These are phyloP conservation scores for Octodonta nipae DNA, from an alignment of 2,888 invertebrate species.

Conservation along the genomic window DNA sequence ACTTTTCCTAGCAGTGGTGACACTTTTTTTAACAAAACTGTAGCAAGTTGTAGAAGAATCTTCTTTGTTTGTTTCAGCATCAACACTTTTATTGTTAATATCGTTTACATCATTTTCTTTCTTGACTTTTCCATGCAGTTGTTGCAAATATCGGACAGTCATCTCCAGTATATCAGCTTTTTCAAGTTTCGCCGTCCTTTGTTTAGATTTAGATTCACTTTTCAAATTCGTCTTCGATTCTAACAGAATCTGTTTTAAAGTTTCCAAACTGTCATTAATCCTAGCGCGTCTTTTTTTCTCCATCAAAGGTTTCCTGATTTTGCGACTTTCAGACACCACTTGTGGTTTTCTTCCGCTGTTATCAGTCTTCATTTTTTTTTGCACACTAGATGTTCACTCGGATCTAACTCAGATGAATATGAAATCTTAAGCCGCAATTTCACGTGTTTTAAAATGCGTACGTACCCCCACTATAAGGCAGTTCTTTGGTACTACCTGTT, in stretches of 20 bases:
- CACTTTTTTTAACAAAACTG: constrained; percentile 4
- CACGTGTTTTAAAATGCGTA: neutral
- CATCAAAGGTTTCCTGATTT: constrained; percentile 42
- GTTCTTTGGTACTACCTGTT: constrained; percentile 1
- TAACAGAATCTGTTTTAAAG: constrained; percentile 39
- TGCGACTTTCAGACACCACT: constrained; percentile 29
- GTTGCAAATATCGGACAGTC: constrained; percentile 46
- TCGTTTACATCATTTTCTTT: constrained; percentile 7
- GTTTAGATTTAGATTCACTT: no score
- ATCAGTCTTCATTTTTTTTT: neutral
- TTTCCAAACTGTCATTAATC: constrained; percentile 41
- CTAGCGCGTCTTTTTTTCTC: constrained; percentile 41
- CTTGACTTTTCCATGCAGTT: constrained; percentile 34
- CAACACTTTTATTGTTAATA: constrained; percentile 6
- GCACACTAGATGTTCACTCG: neutral
- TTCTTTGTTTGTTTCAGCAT: no score
- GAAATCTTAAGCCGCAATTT: neutral
- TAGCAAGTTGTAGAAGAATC: no score
- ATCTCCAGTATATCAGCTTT: constrained; percentile 53
- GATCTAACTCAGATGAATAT: neutral
- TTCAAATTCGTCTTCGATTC: constrained; percentile 32
- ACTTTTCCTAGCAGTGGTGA: constrained; percentile 9
- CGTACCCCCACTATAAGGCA: neutral
- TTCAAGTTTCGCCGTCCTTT: constrained; percentile 45
- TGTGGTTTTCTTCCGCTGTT: constrained; percentile 2